These are phyloP conservation scores for Eumerus sabulonum DNA, from an alignment of 2,888 invertebrate genomes.

Conservation along the genomic window DNA sequence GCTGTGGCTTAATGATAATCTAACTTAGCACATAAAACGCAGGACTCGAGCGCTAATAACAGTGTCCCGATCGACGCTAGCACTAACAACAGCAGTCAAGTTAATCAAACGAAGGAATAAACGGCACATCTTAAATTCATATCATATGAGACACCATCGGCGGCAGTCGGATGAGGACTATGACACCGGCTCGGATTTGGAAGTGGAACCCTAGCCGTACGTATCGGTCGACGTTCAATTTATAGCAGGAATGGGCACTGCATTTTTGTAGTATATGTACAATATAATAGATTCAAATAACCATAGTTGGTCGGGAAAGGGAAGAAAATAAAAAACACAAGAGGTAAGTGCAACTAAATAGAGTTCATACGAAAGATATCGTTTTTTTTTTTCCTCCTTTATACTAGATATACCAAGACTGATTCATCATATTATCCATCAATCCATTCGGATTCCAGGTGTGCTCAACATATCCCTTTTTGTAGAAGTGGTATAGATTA, in stretches of 20 bases:
- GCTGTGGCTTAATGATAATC: constrained; percentile 68
- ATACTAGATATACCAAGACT: constrained; percentile 48
- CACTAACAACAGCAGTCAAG: constrained; percentile 67
- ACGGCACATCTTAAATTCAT: constrained; percentile 36
- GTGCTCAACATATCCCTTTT: constrained; percentile 37
- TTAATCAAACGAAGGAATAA: constrained; percentile 68
- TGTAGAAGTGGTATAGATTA: constrained; percentile 49
- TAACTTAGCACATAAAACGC: constrained; percentile 73
- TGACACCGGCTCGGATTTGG: constrained; percentile 19
- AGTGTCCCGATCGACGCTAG: constrained; percentile 60
- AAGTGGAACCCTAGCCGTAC: constrained; percentile 36
- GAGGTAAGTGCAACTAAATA: neutral
- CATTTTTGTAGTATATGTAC: constrained; percentile 15
- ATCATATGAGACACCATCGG: constrained; percentile 40
- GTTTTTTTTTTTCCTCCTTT: constrained; percentile 21
- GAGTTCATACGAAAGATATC: neutral
- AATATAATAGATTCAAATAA: constrained; percentile 22
- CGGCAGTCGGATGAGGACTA: constrained; percentile 38
- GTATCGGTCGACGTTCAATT: neutral
- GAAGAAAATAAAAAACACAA: constrained; percentile 13
- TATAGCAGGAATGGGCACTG: constrained; percentile 29
- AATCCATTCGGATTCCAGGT: constrained; percentile 50
- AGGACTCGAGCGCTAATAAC: constrained; percentile 74
- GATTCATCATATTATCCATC: constrained; percentile 60
- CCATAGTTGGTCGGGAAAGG: constrained; percentile 16